These are phyloP conservation scores for Myotis brandtii DNA, from an alignment of 2,113 vertebrate genomes.

Conservation along the genomic window DNA sequence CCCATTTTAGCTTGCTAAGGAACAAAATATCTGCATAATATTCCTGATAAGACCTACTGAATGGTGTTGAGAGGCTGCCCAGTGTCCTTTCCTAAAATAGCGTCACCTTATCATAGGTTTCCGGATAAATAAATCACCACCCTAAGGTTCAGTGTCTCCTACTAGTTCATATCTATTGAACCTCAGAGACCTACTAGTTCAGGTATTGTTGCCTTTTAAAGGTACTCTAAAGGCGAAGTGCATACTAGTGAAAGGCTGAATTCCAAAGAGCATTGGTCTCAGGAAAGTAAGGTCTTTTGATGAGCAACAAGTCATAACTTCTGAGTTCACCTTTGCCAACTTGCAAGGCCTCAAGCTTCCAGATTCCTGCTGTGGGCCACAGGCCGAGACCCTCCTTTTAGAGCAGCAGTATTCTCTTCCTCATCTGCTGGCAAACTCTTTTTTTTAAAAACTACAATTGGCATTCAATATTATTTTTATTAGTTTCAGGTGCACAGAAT, in stretches of 20 bases:
- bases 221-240: neutral
- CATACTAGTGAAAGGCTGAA: neutral
- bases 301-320: neutral
- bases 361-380: neutral
- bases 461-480: neutral
- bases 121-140: neutral
- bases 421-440: neutral
- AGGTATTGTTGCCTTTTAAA: neutral
- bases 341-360: neutral
- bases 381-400: neutral
- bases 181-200: neutral
- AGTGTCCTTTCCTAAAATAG: neutral
- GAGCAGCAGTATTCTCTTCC: neutral
- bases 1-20: neutral
- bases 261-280: neutral
- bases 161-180: neutral
- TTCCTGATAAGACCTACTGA: neutral
- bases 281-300: neutral
- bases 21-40: neutral
- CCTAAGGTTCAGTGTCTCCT: neutral
- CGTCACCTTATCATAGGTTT: neutral
- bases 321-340: neutral
- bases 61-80: neutral
- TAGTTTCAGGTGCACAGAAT: neutral
- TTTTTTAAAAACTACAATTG: neutral